These are phyloP conservation scores for Sylvia atricapilla DNA, from an alignment of 2,113 vertebrate genomes.

Conservation along the genomic window DNA sequence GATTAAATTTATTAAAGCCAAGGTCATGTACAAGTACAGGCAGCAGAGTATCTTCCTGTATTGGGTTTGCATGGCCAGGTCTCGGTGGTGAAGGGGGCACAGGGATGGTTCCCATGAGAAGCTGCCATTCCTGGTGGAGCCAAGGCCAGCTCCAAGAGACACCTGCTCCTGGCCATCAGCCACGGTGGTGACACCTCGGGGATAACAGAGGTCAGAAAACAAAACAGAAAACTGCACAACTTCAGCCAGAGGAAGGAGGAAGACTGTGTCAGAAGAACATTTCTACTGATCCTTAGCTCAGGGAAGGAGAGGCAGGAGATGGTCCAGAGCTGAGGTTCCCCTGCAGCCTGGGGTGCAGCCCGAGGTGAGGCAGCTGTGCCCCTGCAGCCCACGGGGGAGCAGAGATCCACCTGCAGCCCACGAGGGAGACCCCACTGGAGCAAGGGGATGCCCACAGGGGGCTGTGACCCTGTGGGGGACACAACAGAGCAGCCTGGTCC, in stretches of 20 bases:
- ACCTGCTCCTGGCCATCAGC: rapidly evolving
- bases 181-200: background rate
- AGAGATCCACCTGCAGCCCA: background rate
- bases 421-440: background rate
- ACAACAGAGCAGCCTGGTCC: background rate
- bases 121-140: background rate
- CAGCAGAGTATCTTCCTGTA: background rate
- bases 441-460: background rate
- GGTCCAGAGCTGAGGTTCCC: background rate
- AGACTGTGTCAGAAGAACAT: background rate
- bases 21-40: background rate
- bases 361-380: background rate
- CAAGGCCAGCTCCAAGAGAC: background rate
- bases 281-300: background rate
- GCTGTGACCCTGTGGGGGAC: background rate
- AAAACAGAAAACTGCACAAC: background rate
- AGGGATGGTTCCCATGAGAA: background rate
- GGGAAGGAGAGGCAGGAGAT: background rate
- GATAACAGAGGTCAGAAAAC: background rate
- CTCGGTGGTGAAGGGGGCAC: rapidly evolving
- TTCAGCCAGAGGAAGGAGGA: background rate
- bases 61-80: background rate
- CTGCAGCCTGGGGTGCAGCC: background rate
- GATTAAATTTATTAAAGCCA: background rate
- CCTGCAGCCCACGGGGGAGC: background rate